phyloP scores from a whole-genome alignment of 92 coral and sea anemone genomes.

The Phenganax stokvisi region DNA sequence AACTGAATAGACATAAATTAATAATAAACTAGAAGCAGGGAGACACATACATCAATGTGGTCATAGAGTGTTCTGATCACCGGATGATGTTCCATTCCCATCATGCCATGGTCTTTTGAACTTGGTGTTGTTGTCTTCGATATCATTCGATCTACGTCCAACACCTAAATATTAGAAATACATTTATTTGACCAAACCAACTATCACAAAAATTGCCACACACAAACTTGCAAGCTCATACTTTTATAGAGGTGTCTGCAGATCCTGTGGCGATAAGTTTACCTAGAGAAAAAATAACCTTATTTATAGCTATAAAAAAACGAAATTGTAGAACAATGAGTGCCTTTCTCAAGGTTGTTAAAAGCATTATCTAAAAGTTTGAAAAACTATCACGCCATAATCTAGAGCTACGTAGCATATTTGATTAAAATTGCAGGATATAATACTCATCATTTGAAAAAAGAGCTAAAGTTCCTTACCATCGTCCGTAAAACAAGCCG shows the following conservation, averaged over 20 bases:
- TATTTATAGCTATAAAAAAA: not conserved
- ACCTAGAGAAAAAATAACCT: slow-evolving; percentile 45
- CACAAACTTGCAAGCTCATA: slow-evolving; percentile 16
- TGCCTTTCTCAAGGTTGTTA: no score
- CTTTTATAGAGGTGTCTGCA: slow-evolving; percentile 90
- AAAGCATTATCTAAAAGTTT: no score
- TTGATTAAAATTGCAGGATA: no score
- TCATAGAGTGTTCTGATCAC: slow-evolving; percentile 93
- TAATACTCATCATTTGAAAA: no score
- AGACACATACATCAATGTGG: slow-evolving; percentile 62
- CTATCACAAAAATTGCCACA: not conserved
- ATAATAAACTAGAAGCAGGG: not conserved
- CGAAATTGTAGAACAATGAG: not conserved
- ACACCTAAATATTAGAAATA: slow-evolving; percentile 1
- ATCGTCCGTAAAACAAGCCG: slow-evolving; percentile 80
- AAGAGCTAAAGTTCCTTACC: not conserved
- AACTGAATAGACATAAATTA: no score
- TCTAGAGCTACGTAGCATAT: no score
- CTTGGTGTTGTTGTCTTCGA: slow-evolving; percentile 97
- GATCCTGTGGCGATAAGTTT: slow-evolving; percentile 88
- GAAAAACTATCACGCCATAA: no score
- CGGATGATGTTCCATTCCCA: slow-evolving; percentile 88
- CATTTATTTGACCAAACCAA: not conserved
- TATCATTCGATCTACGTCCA: slow-evolving; percentile 97
- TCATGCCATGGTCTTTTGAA: slow-evolving; percentile 75